Evolutionary conservation across 2,797 vertebrate genomes (phyloP).

Genomic region (Gephyroberyx darwinii): DNA sequence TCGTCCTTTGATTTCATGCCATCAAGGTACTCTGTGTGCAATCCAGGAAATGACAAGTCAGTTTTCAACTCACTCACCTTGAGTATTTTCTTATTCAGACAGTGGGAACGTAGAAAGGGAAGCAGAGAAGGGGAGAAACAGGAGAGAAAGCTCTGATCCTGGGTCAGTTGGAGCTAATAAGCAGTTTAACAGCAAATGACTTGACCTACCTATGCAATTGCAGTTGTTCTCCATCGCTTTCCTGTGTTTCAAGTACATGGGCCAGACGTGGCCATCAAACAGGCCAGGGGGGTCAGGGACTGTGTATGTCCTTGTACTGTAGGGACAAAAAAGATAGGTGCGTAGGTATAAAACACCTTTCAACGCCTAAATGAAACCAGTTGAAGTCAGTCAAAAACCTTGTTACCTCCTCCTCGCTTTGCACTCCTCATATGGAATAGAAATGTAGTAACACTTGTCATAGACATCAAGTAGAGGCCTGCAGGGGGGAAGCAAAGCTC

Average conservation of each 20-base stretch:
- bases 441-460: conserved; percentile 88
- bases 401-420: conserved; percentile 90
- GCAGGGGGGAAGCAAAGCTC: conserved; percentile 24
- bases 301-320: conserved; percentile 87
- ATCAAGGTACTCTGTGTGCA: conserved; percentile 85
- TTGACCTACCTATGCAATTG: conserved; percentile 82
- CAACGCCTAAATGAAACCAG: not conserved
- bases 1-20: conserved; percentile 85
- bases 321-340: not conserved
- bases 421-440: conserved; percentile 92
- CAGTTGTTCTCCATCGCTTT: conserved; percentile 87
- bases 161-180: not conserved
- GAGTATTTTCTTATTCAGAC: too few relatives aligned
- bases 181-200: not conserved
- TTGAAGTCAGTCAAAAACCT: not conserved
- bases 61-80: too few relatives aligned
- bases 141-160: not conserved
- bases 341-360: not conserved
- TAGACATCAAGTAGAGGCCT: conserved; percentile 89
- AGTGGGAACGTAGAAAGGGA: not conserved
- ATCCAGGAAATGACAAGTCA: conserved; percentile 7
- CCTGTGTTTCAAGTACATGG: conserved; percentile 93
- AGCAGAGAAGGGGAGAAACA: not conserved
- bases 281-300: conserved; percentile 91
- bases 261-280: conserved; percentile 96